phyloP scores from a whole-genome alignment of 2,113 vertebrate genomes.

The Silurus meridionalis region DNA sequence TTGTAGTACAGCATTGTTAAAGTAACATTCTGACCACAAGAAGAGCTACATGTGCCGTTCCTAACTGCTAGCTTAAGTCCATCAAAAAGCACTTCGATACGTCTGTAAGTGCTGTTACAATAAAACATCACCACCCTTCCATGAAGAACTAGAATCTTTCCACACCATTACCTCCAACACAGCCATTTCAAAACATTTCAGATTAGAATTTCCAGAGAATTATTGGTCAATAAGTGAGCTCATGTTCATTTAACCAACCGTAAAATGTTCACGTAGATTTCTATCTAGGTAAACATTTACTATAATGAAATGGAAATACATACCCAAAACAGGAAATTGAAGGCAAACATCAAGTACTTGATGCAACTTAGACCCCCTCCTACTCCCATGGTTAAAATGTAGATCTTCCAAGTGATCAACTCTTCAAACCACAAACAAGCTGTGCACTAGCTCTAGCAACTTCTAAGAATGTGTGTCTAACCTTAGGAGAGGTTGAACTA shows the following conservation, averaged over 20 bases:
- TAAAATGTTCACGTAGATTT: background rate
- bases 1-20: background rate
- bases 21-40: background rate
- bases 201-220: background rate
- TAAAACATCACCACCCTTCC: background rate
- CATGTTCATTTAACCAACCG: background rate
- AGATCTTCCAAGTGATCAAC: background rate
- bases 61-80: background rate
- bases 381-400: conserved; percentile 57
- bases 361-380: conserved; percentile 80
- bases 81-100: background rate
- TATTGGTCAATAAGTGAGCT: too few relatives aligned
- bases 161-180: background rate
- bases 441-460: too few relatives aligned
- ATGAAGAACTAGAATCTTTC: background rate
- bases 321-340: conserved; percentile 93
- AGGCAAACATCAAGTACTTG: conserved; percentile 85
- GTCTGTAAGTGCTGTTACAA: too few relatives aligned
- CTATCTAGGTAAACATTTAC: background rate
- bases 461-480: background rate
- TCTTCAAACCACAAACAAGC: background rate
- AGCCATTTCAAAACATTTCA: background rate
- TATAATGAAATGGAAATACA: conserved; percentile 44
- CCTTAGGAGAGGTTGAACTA: background rate
- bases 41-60: background rate